Percentiles rank a stretch among this genome's conserved stretches.
phyloP scores from a whole-genome alignment of 2,797 vertebrate genomes.

The Adelosebastes latens region DNA sequence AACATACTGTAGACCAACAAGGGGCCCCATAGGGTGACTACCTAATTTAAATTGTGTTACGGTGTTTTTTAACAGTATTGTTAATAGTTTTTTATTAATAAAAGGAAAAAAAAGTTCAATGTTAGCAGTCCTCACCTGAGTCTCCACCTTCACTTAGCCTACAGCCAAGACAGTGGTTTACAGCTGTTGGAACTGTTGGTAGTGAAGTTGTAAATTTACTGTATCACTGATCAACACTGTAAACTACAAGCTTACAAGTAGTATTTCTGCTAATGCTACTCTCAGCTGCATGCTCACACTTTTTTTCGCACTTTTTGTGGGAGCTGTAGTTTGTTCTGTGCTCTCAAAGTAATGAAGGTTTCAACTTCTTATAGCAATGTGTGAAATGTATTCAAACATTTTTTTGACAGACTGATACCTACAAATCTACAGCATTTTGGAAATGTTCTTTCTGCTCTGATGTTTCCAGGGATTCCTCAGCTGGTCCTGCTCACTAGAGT shows the following conservation, averaged over 20 bases:
- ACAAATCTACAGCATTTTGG: background rate
- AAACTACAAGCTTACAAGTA: background rate
- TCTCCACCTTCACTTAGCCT: too few species aligned
- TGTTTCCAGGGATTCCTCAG: conserved; percentile 69
- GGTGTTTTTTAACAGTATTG: background rate
- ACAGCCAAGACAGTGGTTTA: background rate
- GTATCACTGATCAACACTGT: background rate
- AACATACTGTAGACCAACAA: background rate
- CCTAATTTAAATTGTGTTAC: background rate
- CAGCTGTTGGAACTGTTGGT: conserved; percentile 24
- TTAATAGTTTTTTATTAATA: background rate
- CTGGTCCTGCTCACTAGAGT: conserved; percentile 74
- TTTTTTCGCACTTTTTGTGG: too few species aligned
- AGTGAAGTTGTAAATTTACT: background rate
- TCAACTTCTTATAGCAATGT: too few species aligned
- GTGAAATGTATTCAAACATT: background rate
- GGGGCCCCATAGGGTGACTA: background rate
- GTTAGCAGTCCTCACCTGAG: background rate
- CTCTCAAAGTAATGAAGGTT: too few species aligned
- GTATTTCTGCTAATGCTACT: background rate
- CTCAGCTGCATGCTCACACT: too few species aligned
- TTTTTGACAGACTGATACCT: background rate
- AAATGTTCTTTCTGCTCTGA: background rate
- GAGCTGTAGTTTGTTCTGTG: too few species aligned
- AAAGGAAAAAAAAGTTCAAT: background rate